These are phyloP conservation scores for Pelagia noctiluca DNA, from an alignment of 30 jellyfish, hydroid and myxozoan genomes.

Conservation along the genomic window DNA sequence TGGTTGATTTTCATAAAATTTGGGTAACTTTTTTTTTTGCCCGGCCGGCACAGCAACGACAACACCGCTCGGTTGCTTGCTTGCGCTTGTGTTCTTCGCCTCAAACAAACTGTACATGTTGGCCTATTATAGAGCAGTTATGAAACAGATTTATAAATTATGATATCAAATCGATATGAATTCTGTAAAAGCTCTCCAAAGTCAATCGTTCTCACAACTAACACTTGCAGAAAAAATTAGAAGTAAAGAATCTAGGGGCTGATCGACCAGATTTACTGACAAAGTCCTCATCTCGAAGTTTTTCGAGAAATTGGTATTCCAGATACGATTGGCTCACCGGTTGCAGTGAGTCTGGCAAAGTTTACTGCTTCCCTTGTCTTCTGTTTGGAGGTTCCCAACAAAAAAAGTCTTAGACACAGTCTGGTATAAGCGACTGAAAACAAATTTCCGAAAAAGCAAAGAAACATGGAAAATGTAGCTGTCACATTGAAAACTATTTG, in stretches of 20 bases:
- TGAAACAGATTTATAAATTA: background rate
- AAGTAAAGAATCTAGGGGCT: constrained; percentile 46
- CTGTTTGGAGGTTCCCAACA: constrained; percentile 13
- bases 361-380: no score
- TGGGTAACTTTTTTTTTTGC: constrained; percentile 24
- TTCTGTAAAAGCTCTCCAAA: constrained; percentile 21
- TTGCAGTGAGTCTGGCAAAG: constrained; percentile 40
- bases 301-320: constrained; percentile 45
- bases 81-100: background rate
- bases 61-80: background rate
- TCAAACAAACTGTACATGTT: background rate
- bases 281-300: constrained; percentile 18
- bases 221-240: constrained; percentile 44
- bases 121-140: background rate
- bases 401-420: constrained; percentile 45
- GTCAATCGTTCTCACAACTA: constrained; percentile 12
- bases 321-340: constrained; percentile 57
- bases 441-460: constrained; percentile 59
- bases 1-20: constrained; percentile 18
- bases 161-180: constrained; percentile 15
- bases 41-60: constrained; percentile 20
- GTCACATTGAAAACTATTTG: constrained; percentile 46
- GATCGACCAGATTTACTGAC: constrained; percentile 43
- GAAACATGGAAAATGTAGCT: constrained; percentile 11
- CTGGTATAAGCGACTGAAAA: constrained; percentile 56